phyloP scores from a whole-genome alignment of 1,140 invertebrate genomes.

The Portunus trituberculatus region DNA sequence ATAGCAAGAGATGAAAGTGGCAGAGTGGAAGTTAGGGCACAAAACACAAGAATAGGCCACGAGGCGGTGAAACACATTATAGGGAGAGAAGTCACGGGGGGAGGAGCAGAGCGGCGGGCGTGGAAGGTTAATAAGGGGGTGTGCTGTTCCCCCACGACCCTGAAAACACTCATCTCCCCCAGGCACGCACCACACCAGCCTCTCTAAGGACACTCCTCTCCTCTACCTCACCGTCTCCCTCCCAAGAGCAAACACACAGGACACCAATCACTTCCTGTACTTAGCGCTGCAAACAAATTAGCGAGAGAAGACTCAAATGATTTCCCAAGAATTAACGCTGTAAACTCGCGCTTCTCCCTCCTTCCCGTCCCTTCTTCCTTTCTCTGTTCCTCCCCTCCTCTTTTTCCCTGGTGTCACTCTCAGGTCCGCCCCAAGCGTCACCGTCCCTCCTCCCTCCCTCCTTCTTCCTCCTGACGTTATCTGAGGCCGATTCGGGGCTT shows the following conservation, averaged over 20 bases:
- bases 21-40: background rate
- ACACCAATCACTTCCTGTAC: conserved; percentile 21
- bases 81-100: background rate
- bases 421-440: background rate
- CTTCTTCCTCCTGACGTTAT: background rate
- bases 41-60: background rate
- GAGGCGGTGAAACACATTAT: background rate
- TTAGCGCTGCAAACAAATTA: background rate
- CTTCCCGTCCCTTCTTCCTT: background rate
- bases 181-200: background rate
- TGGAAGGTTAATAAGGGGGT: background rate
- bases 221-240: background rate
- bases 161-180: background rate
- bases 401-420: background rate
- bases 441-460: background rate
- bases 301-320: background rate
- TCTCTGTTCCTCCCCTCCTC: background rate
- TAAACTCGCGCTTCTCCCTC: background rate
- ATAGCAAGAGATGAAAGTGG: background rate
- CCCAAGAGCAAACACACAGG: background rate
- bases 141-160: background rate
- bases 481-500: background rate
- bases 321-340: background rate
- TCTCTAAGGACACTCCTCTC: background rate
- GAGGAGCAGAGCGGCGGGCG: background rate